These are phyloP conservation scores for Epinotia brunnichana DNA, from an alignment of 2,888 invertebrate species.

Conservation along the genomic window DNA sequence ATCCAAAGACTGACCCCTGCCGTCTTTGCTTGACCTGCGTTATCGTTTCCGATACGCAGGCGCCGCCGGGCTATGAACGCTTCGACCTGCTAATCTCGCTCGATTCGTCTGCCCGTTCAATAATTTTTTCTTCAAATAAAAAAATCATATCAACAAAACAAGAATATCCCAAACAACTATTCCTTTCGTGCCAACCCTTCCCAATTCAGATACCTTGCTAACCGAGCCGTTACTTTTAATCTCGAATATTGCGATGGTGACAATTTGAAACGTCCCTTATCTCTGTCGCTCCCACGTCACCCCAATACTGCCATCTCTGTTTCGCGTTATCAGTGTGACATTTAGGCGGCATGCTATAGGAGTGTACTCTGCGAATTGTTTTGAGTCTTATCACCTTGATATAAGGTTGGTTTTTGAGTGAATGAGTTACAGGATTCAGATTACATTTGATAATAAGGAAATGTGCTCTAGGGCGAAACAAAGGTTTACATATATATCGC, in stretches of 20 bases:
- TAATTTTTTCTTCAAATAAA: not conserved
- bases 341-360: constrained; percentile 27
- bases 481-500: constrained; percentile 21
- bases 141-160: not conserved
- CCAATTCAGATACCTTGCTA: constrained; percentile 68
- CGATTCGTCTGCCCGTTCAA: no score
- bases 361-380: not conserved
- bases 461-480: constrained; percentile 20
- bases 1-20: no score
- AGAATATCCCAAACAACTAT: constrained; percentile 34
- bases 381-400: not conserved
- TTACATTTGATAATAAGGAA: constrained; percentile 43
- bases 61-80: no score
- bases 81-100: no score
- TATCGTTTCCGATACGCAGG: no score
- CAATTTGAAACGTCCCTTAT: constrained; percentile 68
- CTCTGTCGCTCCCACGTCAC: constrained; percentile 48
- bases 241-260: constrained; percentile 79
- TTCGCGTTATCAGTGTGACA: constrained; percentile 42
- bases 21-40: no score
- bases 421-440: not conserved
- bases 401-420: not conserved
- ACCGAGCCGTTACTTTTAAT: constrained; percentile 81
- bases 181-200: constrained; percentile 62
- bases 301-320: constrained; percentile 51